A percentile compares a stretch with the other conserved stretches of the same genome.
These are phyloP conservation scores for Formica selysi DNA, from an alignment of 1,140 invertebrate species.

Conservation along the genomic window DNA sequence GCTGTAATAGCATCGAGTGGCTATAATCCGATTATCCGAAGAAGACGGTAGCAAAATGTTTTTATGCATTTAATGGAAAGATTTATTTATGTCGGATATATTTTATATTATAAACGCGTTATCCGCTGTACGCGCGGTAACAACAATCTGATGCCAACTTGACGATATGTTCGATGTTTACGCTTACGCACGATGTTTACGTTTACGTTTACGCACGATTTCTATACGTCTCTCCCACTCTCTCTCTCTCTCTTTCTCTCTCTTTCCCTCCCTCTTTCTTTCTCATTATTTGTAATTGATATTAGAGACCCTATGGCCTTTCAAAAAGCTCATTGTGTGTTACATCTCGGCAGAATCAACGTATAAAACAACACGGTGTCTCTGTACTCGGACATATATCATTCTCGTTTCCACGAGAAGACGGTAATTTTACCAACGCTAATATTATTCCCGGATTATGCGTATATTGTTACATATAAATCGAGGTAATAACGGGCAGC, in stretches of 20 bases:
- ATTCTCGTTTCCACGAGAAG: slow-evolving; percentile 41
- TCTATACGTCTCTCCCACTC: slow-evolving; percentile 16
- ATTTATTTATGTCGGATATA: slow-evolving; percentile 61
- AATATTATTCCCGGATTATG: slow-evolving; percentile 60
- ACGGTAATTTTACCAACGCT: slow-evolving; percentile 45
- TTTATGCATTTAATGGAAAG: slow-evolving; percentile 62
- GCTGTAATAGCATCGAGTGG: slow-evolving; percentile 54
- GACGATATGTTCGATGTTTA: slow-evolving; percentile 68
- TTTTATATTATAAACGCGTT: slow-evolving; percentile 56
- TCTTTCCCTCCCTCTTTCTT: too few species aligned
- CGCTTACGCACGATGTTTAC: not conserved
- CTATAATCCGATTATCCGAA: slow-evolving; percentile 68
- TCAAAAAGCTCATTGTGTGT: slow-evolving; percentile 67
- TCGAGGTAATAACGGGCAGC: slow-evolving; percentile 40
- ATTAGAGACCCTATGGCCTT: slow-evolving; percentile 68
- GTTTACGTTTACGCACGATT: slow-evolving; percentile 24
- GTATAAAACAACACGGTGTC: slow-evolving; percentile 1
- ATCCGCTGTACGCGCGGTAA: not conserved
- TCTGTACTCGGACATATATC: not conserved
- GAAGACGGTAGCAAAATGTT: slow-evolving; percentile 58
- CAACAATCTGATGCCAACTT: slow-evolving; percentile 56
- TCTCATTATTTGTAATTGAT: slow-evolving; percentile 34
- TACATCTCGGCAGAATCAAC: slow-evolving; percentile 48
- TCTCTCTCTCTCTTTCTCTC: not conserved
- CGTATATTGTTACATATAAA: slow-evolving; percentile 61